Evolutionary conservation across 1,140 invertebrate species (phyloP), one percentile per base, ranked within the genome.

Genomic region (Eumeta japonica): DNA sequence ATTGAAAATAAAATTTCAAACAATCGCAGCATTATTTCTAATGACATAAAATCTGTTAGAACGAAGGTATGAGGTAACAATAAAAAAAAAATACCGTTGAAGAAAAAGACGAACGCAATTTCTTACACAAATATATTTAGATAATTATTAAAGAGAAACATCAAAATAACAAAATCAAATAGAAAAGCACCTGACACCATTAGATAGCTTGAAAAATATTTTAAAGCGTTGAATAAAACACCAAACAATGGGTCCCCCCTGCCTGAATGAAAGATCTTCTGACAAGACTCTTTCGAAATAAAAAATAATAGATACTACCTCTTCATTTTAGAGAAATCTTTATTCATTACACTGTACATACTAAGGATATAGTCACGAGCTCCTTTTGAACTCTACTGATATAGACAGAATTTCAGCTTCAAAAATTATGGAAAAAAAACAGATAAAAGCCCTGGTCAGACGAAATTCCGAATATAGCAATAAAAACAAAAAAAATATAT

Each of bases 131-230:
- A 32, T 17, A 32, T n/a, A 16, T 16, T 1, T 9, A 32, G 3
- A 32, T 17, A 32, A 32, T 32, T 32, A 32, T 32, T 2, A 32
- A 10, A 16, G 18, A 32, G 10, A 17, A 32, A 32, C 18, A 32
- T 16, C 31, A 16, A 32, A n/a, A 32, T 12, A 3, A 32, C 11
- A 32, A 17, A 32, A 5, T 31, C 14, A 3, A 14, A 31, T 31
- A 3, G 28, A 29, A 29, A 29, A 11, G n/a, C 11, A 3, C 16
- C 9, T 31, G 9, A 14, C 14, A 3, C n/a, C n/a, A 11, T 29
- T 13, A 29, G 28, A 13, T 11, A 29, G 29, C 16, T 2, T 13
- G 29, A 31, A 31, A 31, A 31, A 31, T 12, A 15, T 3, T 15
- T 31, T 2, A 31, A 31, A 31, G 29, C 14, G 10, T 10, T 31